These are phyloP conservation scores for Leptestheria dahalacensis DNA, from an alignment of 1,140 invertebrate species.

Conservation along the genomic window DNA sequence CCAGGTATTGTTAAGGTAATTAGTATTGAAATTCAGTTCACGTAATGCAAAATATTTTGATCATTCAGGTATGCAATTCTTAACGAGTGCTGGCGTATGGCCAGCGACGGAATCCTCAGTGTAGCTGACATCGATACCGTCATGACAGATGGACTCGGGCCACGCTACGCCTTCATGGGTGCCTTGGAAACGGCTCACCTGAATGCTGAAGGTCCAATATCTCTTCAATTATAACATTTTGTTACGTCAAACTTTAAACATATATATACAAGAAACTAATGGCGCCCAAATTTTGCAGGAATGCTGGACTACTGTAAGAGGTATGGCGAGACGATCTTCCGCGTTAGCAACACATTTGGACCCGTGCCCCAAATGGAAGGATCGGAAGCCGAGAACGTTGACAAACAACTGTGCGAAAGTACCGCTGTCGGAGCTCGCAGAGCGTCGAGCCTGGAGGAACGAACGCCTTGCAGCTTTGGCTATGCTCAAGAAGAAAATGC, in stretches of 20 bases:
- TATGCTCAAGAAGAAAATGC: slow-evolving; percentile 56
- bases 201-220: slow-evolving; percentile 66
- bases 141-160: slow-evolving; percentile 85
- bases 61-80: slow-evolving; percentile 68
- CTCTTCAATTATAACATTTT: not conserved
- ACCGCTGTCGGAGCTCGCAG: slow-evolving; percentile 54
- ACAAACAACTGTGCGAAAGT: slow-evolving; percentile 50
- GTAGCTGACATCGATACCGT: slow-evolving; percentile 83
- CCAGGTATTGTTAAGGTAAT: no score
- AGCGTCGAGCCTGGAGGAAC: slow-evolving; percentile 68
- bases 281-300: slow-evolving; percentile 35
- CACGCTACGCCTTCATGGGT: slow-evolving; percentile 87
- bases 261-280: no score
- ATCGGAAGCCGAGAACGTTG: slow-evolving; percentile 27
- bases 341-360: slow-evolving; percentile 58
- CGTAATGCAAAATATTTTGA: not conserved
- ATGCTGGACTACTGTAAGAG: slow-evolving; percentile 52
- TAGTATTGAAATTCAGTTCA: no score
- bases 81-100: slow-evolving; percentile 80
- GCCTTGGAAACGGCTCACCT: slow-evolving; percentile 86
- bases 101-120: slow-evolving; percentile 63
- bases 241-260: slow-evolving; percentile 9
- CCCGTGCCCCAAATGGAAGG: slow-evolving; percentile 56
- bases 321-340: slow-evolving; percentile 63
- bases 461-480: slow-evolving; percentile 63